A percentile compares a stretch with the other conserved stretches of the same genome.
Conservation (phyloP, 2,888 invertebrate species). For the Drosophila ezoana region DNA sequence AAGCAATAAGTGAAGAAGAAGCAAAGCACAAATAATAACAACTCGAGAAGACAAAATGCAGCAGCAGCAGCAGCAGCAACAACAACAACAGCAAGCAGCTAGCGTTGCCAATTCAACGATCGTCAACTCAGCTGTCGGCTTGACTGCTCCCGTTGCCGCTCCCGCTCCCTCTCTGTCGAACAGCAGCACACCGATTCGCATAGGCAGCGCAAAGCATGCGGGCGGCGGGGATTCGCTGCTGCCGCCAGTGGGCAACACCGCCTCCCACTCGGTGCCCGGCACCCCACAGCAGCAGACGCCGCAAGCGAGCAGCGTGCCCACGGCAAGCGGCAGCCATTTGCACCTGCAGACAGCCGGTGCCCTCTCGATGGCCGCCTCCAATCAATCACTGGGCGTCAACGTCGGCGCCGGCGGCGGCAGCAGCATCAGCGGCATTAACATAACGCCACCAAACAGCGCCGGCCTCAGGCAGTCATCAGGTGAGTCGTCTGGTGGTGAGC, state of each 20-base stretch:
- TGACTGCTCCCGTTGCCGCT: constrained; percentile 21
- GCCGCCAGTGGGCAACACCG: constrained; percentile 34
- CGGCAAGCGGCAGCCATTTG: constrained; percentile 65
- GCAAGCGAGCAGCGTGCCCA: constrained; percentile 75
- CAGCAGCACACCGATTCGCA: constrained; percentile 83
- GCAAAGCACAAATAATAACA: constrained; percentile 17
- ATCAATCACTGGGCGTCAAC: constrained; percentile 72
- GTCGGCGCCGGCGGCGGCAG: constrained; percentile 50
- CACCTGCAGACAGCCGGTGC: constrained; percentile 72
- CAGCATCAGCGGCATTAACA: constrained; percentile 71
- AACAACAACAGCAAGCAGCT: constrained; percentile 24
- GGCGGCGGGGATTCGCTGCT: constrained; percentile 66
- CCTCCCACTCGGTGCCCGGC: constrained; percentile 53
- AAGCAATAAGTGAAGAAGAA: constrained; percentile 37
- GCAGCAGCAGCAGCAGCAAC: constrained; percentile 49
- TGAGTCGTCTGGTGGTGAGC: constrained; percentile 59
- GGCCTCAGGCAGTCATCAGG: constrained; percentile 80
- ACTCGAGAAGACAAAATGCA: constrained; percentile 37
- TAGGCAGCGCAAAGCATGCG: constrained; percentile 69
- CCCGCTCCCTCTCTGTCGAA: constrained; percentile 52
- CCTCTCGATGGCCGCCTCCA: constrained; percentile 73
- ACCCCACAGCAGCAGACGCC: constrained; percentile 56
- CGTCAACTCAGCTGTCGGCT: constrained; percentile 27
- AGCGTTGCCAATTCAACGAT: constrained; percentile 35
- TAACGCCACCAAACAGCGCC: constrained; percentile 83